These are phyloP conservation scores for Salticus scenicus DNA, from an alignment of 2,888 invertebrate genomes.

Conservation along the genomic window DNA sequence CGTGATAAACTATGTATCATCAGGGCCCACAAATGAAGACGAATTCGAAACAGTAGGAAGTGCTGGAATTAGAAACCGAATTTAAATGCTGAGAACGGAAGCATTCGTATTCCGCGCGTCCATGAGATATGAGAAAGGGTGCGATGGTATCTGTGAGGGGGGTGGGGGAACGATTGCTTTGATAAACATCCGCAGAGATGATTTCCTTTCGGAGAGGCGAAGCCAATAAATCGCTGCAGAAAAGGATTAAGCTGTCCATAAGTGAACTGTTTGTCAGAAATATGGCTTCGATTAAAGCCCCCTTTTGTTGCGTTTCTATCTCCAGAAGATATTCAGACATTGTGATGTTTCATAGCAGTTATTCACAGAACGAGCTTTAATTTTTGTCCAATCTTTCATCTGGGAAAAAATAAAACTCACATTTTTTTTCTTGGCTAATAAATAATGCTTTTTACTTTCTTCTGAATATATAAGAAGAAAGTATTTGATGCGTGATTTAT, in stretches of 20 bases:
- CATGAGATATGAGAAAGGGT: conserved; percentile 28
- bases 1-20: conserved; percentile 69
- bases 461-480: too few relatives aligned
- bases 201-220: neutral
- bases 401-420: too few relatives aligned
- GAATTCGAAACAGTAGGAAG: conserved; percentile 51
- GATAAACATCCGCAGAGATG: conserved; percentile 9
- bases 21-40: conserved; percentile 66
- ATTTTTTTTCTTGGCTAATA: too few relatives aligned
- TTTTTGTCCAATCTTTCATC: too few relatives aligned
- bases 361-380: too few relatives aligned
- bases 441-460: too few relatives aligned
- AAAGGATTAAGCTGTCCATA: neutral
- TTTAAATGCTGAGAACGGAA: conserved; percentile 62
- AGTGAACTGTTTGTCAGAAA: neutral
- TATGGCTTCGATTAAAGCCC: neutral
- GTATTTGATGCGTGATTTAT: too few relatives aligned
- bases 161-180: too few relatives aligned
- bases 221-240: neutral
- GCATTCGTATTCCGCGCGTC: neutral
- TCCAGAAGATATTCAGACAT: too few relatives aligned
- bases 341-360: too few relatives aligned
- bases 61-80: conserved; percentile 56
- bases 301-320: too few relatives aligned
- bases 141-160: too few relatives aligned